These are phyloP conservation scores for Aleadryas rufinucha DNA, from an alignment of 2,113 vertebrate genomes.

Conservation along the genomic window DNA sequence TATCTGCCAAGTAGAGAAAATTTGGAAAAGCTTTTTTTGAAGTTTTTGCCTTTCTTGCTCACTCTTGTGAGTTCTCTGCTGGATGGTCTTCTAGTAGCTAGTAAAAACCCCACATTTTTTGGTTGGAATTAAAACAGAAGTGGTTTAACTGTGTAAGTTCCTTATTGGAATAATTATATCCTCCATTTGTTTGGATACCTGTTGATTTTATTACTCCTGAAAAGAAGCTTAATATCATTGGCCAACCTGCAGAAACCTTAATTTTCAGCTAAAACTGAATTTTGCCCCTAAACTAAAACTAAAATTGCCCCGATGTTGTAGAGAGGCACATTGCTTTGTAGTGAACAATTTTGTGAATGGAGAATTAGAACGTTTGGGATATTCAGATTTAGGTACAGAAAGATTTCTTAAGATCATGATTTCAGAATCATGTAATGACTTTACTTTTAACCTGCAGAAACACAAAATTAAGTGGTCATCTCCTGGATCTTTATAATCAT, in stretches of 20 bases:
- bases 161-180: not conserved
- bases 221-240: not conserved
- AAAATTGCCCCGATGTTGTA: not conserved
- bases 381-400: not conserved
- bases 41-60: not conserved
- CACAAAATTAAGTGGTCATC: not conserved
- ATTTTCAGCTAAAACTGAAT: not conserved
- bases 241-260: not conserved
- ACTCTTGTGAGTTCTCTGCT: accelerated
- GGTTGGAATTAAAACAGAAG: not conserved
- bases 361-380: not conserved
- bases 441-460: not conserved
- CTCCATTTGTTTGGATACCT: not conserved
- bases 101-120: not conserved
- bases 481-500: not conserved
- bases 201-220: not conserved
- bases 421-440: not conserved
- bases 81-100: not conserved
- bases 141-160: not conserved
- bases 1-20: not conserved
- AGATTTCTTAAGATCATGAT: not conserved
- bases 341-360: not conserved
- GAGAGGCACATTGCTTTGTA: not conserved
- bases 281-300: no score
- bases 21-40: not conserved